These are phyloP conservation scores for Cephus runcator DNA, from an alignment of 2,888 invertebrate genomes.

Conservation along the genomic window DNA sequence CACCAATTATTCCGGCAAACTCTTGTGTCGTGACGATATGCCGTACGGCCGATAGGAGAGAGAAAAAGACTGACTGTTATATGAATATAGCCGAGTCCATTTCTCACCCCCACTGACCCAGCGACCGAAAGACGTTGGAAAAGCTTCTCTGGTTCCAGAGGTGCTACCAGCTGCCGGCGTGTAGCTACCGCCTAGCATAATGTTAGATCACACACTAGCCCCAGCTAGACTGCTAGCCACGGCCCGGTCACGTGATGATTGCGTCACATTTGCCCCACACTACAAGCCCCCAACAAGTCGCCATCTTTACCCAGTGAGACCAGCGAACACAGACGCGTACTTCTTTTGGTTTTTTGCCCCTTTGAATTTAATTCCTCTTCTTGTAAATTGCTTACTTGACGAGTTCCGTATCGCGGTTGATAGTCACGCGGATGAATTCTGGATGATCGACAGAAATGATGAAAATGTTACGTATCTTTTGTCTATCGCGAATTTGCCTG, in stretches of 20 bases:
- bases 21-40: constrained; percentile 52
- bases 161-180: constrained; percentile 46
- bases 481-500: not conserved
- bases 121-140: constrained; percentile 41
- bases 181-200: constrained; percentile 43
- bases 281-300: constrained; percentile 42
- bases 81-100: constrained; percentile 72
- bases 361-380: not conserved
- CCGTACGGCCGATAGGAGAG: constrained; percentile 78
- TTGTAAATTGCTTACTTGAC: not conserved
- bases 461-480: not conserved
- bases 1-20: not conserved
- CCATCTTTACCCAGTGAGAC: constrained; percentile 48
- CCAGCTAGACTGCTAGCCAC: constrained; percentile 56
- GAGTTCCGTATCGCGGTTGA: not conserved
- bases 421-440: not conserved
- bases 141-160: constrained; percentile 24
- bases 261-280: constrained; percentile 63
- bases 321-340: not conserved
- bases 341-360: not conserved
- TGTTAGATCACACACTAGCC: constrained; percentile 61
- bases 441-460: not conserved
- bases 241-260: constrained; percentile 63
- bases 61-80: constrained; percentile 81
- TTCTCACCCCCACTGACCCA: constrained; percentile 73